Base-by-base conservation (phyloP, 2,888 invertebrate species). In the Arctia plantaginis region DNA sequence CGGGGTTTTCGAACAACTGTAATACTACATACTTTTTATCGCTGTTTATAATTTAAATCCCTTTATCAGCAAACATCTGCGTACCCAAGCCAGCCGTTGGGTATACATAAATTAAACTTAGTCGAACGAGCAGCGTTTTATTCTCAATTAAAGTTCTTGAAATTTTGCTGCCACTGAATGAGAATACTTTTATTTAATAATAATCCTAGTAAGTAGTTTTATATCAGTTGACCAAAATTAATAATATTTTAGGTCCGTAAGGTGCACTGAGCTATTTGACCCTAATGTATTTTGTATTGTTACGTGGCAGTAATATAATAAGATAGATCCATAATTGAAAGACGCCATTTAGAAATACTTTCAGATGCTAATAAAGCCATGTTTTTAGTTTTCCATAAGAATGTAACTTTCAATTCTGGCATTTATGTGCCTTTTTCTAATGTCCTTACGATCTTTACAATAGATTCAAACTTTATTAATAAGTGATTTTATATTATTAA, bases 61-160 rank as follows among this genome's bases (percentile, higher is more conserved):
- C 89, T 92, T 92, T 91, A 93, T 93, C 90, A 91, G 87, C 88
- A 90, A 92, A 92, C 94, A 94, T 94, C 94, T 94, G 94, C 90
- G 93, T 79, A 77, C 86, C 84, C 81, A 75, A 84, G 80, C 79
- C 79, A 85, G 85, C 86, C 89, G 85, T 67, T 71, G 59, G 86
- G 87, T 89, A 88, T 88, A 88, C 90, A 90, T 86, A 93, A 85
- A 93, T 93, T 92, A 90, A 93, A 93, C 90, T 92, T 89, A 84
- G 87, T 90, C 88, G 89, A 91, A 91, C 88, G 89, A 89, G 88
- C 88, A 88, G 88, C 88, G 88, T 92, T 93, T 89, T 87, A 88
- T 87, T 76, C 70, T 77, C 88, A 87, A 88, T 90, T 91, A 82
- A 93, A 93, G 90, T 88, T 91, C 86, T 85, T 85, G 87, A 87